A percentile compares a stretch with the other conserved stretches of the same genome.
These are phyloP conservation scores for Panurus biarmicus DNA, from an alignment of 2,113 vertebrate species.

Conservation along the genomic window DNA sequence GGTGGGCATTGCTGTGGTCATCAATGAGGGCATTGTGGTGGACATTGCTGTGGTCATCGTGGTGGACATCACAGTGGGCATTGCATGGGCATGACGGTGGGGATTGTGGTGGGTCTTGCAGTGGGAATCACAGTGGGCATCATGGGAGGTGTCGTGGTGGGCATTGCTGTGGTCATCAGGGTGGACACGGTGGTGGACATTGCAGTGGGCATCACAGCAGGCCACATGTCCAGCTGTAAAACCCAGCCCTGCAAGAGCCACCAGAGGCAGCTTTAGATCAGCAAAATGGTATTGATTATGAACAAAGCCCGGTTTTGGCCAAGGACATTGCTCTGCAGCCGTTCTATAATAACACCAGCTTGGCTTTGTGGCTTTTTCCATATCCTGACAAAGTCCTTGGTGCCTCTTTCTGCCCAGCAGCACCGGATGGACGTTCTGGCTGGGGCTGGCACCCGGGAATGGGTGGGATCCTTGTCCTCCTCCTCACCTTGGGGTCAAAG, in stretches of 20 bases:
- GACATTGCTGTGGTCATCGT: too few relatives aligned
- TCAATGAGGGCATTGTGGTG: neutral
- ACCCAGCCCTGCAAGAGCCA: neutral
- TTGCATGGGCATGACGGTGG: neutral
- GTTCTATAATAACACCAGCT: neutral
- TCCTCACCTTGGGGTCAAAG: neutral
- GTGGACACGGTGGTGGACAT: fast-evolving
- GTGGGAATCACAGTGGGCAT: neutral
- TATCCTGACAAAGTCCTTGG: neutral
- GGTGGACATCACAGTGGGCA: fast-evolving
- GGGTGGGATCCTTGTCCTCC: neutral
- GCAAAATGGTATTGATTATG: neutral
- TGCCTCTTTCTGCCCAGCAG: neutral
- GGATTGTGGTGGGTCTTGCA: fast-evolving
- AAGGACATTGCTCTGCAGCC: neutral
- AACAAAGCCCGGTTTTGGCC: neutral
- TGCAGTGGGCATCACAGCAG: fast-evolving
- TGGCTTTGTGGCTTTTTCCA: neutral
- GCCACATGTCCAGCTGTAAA: neutral
- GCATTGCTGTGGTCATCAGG: neutral
- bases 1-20: neutral
- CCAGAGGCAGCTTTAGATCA: neutral
- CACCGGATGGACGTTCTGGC: fast-evolving
- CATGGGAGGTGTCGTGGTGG: too few relatives aligned
- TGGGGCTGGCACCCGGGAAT: neutral